Evolutionary conservation across 2,888 invertebrate species (phyloP), one percentile per base, ranked within the genome.

Genomic region (Heteropelma amictum): DNA sequence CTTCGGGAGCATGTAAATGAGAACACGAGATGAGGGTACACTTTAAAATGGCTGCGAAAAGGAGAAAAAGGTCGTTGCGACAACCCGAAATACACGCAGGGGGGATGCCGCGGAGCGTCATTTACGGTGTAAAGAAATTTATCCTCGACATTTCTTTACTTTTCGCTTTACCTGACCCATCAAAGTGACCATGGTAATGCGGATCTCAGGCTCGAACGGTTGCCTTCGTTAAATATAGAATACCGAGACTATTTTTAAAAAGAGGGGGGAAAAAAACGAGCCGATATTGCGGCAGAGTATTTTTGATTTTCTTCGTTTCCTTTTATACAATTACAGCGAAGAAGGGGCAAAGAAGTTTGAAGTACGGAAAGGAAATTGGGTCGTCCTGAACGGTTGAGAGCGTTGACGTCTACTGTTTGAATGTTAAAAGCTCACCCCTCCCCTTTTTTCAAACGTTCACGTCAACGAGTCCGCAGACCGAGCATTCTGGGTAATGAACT

Each of bases 401-500:
- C 69, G 63, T 61, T 61, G 69, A 40, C 72, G 71, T 67, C 42
- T 71, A 77, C 73, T 71, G 77, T 79, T 76, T 80, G 72, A 71
- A 77, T 71, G 74, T 68, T 77, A 54, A 77, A 79, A 77, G 77
- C 76, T 64, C 30, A 21, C 45, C 51, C 42, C 49, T 23, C 21
- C 33, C 58, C 38, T 49, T 53, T 53, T 56, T 49, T 14, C 23
- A 38, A 12, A 38, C 70, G 60, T 67, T 73, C 64, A 68, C 64
- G 64, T 76, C 70, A 63, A 71, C 73, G 65, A 65, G 58, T 40
- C 12, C 58, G 61, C 45, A 56, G 60, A 53, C 51, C 54, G 26
- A 60, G 64, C 71, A 77, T 77, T 80, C 80, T 76, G 70, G 71
- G 73, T 82, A 82, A 82, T 83, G 83, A 84, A 83, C 78, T 80